These are phyloP conservation scores for Cataglyphis livida DNA, from an alignment of 2,888 invertebrate genomes.

Conservation along the genomic window DNA sequence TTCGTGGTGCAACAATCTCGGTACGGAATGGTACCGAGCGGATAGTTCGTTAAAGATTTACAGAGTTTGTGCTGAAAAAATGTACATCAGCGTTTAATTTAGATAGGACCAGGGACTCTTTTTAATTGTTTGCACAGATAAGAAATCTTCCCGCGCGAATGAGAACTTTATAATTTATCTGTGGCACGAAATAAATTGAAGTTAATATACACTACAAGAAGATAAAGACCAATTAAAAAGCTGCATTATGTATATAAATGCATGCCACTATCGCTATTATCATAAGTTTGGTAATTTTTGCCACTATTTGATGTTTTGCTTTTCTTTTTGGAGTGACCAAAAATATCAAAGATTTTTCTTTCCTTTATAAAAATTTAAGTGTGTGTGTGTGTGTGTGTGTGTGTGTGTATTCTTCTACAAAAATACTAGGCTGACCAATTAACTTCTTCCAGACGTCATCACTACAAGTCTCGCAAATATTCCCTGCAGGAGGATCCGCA, in stretches of 20 bases:
- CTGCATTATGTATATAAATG: neutral
- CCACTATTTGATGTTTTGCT: neutral
- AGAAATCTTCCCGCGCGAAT: neutral
- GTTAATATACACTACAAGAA: neutral
- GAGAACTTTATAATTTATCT: neutral
- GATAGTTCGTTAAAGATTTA: conserved; percentile 8
- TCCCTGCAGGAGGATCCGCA: conserved; percentile 91
- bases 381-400: neutral
- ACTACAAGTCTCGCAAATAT: conserved; percentile 90
- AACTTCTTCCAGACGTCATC: conserved; percentile 86
- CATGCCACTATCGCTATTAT: neutral
- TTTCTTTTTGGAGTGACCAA: neutral
- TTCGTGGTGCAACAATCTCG: conserved; percentile 46
- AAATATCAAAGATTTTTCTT: neutral
- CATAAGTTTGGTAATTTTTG: neutral
- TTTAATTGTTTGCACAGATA: neutral
- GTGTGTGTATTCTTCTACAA: neutral
- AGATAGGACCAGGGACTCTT: neutral
- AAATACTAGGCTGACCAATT: neutral
- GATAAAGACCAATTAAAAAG: neutral
- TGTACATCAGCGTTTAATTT: neutral
- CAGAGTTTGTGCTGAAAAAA: neutral
- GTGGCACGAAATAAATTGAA: neutral
- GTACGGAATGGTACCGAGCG: conserved; percentile 39
- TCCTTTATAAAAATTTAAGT: conserved; percentile 2